These are phyloP conservation scores for Halictus quadricinctus DNA, from an alignment of 2,888 invertebrate genomes.

Conservation along the genomic window DNA sequence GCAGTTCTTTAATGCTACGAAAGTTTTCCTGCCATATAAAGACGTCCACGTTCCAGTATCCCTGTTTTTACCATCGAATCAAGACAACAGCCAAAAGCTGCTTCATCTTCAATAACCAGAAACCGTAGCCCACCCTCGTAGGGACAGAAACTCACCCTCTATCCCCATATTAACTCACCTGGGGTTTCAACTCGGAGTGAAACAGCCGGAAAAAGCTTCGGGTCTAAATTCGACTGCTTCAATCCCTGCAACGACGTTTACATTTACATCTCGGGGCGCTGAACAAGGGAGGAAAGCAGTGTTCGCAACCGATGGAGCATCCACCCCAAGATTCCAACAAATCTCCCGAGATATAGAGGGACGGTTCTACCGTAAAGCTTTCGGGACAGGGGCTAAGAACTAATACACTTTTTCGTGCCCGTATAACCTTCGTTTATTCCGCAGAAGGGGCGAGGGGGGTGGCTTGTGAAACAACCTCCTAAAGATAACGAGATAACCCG, in stretches of 20 bases:
- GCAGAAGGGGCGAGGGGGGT: slow-evolving; percentile 3
- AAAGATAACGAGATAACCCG: slow-evolving; percentile 77
- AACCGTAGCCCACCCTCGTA: neutral
- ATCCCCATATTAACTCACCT: neutral
- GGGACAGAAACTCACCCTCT: neutral
- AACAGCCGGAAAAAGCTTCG: too few relatives aligned
- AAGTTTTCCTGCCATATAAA: neutral
- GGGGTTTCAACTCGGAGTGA: neutral
- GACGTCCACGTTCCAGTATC: neutral
- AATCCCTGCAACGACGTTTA: neutral
- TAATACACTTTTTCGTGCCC: slow-evolving; percentile 70
- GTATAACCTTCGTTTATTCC: slow-evolving; percentile 18
- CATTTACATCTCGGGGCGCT: slow-evolving; percentile 18
- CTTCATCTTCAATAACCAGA: neutral
- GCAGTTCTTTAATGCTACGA: neutral
- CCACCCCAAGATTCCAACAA: slow-evolving; percentile 53
- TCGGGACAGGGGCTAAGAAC: slow-evolving; percentile 67
- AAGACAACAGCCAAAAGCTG: neutral
- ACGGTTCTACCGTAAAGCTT: slow-evolving; percentile 35
- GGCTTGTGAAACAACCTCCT: slow-evolving; percentile 67
- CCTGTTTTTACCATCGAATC: neutral
- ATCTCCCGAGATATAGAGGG: slow-evolving; percentile 42
- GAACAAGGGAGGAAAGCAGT: neutral
- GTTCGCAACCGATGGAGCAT: neutral
- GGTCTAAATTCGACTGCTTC: slow-evolving; percentile 41